Base-by-base conservation (phyloP, 2,797 vertebrate species). In the Channallabes apus region DNA sequence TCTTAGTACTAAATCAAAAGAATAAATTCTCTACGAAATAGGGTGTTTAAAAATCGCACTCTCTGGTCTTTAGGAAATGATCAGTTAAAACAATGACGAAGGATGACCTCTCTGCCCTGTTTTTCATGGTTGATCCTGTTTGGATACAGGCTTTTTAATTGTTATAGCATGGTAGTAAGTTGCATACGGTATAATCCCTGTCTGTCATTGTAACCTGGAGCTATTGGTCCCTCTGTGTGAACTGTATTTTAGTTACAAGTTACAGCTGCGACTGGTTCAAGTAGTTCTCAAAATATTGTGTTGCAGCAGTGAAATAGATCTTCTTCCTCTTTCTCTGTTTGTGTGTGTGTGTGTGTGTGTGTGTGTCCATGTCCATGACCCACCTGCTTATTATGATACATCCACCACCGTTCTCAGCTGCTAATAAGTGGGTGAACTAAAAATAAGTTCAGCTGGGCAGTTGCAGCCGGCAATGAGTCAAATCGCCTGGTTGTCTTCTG, bases 371-470 rank as follows among this genome's bases (percentile, higher is more conserved):
- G 90, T 85, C 87, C 78, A 79, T 35, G 41, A 83, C 86, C 87
- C 93, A 94, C 94, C 93, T 93, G 93, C 90, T 93, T 88, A 82
- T 72, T 87, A 76, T 86, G 86, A 87, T 90, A 83, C 88, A 88
- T 92, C 89, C 85, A 86, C 87, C 88, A 86, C 90, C 87, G 88
- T 91, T 93, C 86, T 85, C 83, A 85, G 72, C 87, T 72, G 84
- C 68, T 73, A 87, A 88, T 77, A 75, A 88, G 84, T 86, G 82
- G 67, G 84, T 35, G 69, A 75, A 85, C 93, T 94, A 95, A 94
- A 93, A 93, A 94, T 94, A 94, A 90, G 93, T 90, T 89, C 90
- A 88, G 88, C 84, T 87, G 87, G 90, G 80, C 89, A 89, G 73
- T 86, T 87, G 88, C 89, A 89, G 90, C 91, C 90, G 86, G 89